Evolutionary conservation across 53 echinoderm and acorn worm genomes (phyloP).

Genomic region (Astropecten irregularis): DNA sequence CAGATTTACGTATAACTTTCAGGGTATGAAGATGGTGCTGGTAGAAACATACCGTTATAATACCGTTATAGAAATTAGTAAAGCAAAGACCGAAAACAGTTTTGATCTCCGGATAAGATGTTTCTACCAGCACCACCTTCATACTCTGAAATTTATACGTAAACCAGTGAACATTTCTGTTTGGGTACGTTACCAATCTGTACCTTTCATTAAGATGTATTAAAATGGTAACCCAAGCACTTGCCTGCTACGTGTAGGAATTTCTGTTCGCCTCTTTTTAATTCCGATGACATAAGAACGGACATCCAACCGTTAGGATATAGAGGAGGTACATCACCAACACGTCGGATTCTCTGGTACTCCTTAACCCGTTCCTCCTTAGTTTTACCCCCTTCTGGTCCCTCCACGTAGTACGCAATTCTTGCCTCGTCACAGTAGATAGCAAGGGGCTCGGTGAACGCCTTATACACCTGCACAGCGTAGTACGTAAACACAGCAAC

Average conservation of each 20-base stretch:
- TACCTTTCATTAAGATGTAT: no score
- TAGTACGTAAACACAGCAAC: not conserved
- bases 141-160: no score
- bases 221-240: no score
- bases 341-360: constrained; percentile 49
- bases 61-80: no score
- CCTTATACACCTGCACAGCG: constrained; percentile 20
- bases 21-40: no score
- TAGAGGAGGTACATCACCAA: constrained; percentile 71
- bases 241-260: constrained; percentile 37
- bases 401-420: not conserved
- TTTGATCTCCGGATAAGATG: no score
- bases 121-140: no score
- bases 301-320: constrained; percentile 88
- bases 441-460: constrained; percentile 1
- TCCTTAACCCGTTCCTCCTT: constrained; percentile 68
- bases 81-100: no score
- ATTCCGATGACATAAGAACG: constrained; percentile 55
- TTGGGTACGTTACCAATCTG: no score
- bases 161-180: no score
- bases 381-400: constrained; percentile 43
- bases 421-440: constrained; percentile 10
- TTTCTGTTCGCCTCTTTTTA: constrained; percentile 64
- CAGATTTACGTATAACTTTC: no score
- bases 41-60: no score